phyloP scores from a whole-genome alignment of 2,113 vertebrate species.

The Lepus europaeus region DNA sequence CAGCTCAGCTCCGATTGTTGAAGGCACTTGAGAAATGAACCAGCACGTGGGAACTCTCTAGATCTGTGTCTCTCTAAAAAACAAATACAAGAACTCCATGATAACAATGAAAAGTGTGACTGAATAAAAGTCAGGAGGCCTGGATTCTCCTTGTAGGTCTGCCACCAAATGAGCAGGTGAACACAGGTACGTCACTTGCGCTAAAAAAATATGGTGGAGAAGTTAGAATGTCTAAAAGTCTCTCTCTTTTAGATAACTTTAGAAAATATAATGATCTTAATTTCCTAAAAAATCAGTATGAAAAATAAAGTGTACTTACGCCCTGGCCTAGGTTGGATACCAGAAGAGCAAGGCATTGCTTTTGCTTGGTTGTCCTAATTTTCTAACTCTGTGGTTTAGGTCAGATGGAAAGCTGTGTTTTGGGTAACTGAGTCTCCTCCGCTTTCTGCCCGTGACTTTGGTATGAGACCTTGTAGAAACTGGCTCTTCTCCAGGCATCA shows the following conservation, averaged over 20 bases:
- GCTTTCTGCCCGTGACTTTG: not conserved
- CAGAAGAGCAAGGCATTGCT: not conserved
- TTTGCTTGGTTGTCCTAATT: not conserved
- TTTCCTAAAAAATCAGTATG: not conserved
- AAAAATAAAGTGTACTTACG: constrained; percentile 1
- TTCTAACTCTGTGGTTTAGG: not conserved
- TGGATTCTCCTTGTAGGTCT: not conserved
- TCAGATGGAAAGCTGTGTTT: not conserved
- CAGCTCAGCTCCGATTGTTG: too few relatives aligned
- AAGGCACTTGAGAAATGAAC: too few relatives aligned
- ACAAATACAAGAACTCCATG: not conserved
- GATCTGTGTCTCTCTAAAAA: not conserved
- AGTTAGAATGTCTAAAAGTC: not conserved
- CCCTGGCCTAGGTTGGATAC: not conserved
- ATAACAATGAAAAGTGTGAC: not conserved
- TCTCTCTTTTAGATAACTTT: not conserved
- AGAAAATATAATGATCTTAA: not conserved
- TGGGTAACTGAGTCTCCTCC: not conserved
- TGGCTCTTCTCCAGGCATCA: not conserved
- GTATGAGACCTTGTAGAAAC: not conserved
- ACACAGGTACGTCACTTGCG: not conserved
- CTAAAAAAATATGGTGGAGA: not conserved
- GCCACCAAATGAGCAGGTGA: not conserved
- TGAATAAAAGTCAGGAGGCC: not conserved
- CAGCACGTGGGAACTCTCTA: too few relatives aligned